Conservation (phyloP, 2,797 vertebrate species). For the Siniperca scherzeri region DNA sequence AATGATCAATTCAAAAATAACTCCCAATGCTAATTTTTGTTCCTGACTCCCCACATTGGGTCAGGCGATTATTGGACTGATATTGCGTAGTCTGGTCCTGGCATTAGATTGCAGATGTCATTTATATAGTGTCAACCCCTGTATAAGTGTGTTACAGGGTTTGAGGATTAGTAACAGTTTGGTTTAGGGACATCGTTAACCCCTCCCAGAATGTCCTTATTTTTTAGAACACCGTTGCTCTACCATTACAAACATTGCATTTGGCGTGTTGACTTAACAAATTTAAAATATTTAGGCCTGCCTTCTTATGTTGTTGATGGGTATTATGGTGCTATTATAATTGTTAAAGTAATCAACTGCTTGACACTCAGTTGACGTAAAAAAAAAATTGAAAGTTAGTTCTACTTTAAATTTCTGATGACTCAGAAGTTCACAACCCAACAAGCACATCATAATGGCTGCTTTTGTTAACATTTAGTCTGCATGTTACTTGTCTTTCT, state of each 20-base stretch:
- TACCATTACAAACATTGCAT: neutral
- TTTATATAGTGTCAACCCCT: neutral
- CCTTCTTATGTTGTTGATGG: neutral
- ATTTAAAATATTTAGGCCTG: neutral
- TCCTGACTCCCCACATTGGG: neutral
- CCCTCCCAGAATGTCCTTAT: neutral
- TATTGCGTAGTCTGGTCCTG: neutral
- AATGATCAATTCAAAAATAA: neutral
- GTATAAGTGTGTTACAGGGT: neutral
- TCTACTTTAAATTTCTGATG: neutral
- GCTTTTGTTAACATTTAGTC: conserved; percentile 21
- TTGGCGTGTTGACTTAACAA: neutral
- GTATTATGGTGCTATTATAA: neutral
- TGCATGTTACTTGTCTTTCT: neutral
- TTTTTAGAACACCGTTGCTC: neutral
- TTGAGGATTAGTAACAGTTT: neutral
- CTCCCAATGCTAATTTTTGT: neutral
- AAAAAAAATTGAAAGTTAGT: neutral
- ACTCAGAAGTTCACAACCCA: neutral
- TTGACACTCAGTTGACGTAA: neutral
- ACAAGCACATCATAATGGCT: conserved; percentile 1
- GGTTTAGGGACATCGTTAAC: no score
- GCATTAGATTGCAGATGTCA: neutral
- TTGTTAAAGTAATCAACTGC: neutral
- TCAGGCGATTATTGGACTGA: neutral